Percentiles rank a stretch among this genome's conserved stretches.
These are phyloP conservation scores for Istiophorus platypterus DNA, from an alignment of 2,113 vertebrate genomes.

Conservation along the genomic window DNA sequence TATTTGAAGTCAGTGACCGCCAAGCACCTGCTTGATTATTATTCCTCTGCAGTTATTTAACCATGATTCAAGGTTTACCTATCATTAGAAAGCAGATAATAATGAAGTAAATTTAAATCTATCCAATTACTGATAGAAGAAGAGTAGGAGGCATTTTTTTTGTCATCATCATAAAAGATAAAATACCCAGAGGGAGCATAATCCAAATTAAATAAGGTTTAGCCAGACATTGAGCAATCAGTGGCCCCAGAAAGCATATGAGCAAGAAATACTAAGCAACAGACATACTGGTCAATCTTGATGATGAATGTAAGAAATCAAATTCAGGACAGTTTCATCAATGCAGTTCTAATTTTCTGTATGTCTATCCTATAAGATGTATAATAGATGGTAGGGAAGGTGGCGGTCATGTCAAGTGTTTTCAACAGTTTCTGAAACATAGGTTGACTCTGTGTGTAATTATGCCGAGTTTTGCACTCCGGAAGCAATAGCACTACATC, in stretches of 20 bases:
- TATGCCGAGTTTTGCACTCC: too few species aligned
- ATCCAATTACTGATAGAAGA: background rate
- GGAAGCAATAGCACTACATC: too few species aligned
- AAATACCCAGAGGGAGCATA: background rate
- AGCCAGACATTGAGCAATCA: background rate
- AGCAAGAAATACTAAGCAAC: background rate
- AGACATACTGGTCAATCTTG: background rate
- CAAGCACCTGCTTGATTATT: background rate
- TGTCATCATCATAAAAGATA: background rate
- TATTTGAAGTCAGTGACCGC: background rate
- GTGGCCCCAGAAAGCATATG: background rate
- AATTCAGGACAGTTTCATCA: background rate
- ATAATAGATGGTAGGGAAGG: background rate
- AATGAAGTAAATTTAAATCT: background rate
- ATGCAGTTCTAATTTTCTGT: background rate
- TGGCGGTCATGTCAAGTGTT: too few species aligned
- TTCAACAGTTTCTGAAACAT: too few species aligned
- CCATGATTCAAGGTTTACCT: background rate
- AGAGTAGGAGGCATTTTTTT: background rate
- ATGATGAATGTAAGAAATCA: too few species aligned
- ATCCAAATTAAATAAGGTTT: background rate
- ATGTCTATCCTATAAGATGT: background rate
- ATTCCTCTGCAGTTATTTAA: background rate
- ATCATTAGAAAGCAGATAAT: background rate
- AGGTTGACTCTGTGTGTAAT: too few species aligned